Base-by-base conservation (phyloP, 2,113 vertebrate genomes). In the Callorhinus ursinus region DNA sequence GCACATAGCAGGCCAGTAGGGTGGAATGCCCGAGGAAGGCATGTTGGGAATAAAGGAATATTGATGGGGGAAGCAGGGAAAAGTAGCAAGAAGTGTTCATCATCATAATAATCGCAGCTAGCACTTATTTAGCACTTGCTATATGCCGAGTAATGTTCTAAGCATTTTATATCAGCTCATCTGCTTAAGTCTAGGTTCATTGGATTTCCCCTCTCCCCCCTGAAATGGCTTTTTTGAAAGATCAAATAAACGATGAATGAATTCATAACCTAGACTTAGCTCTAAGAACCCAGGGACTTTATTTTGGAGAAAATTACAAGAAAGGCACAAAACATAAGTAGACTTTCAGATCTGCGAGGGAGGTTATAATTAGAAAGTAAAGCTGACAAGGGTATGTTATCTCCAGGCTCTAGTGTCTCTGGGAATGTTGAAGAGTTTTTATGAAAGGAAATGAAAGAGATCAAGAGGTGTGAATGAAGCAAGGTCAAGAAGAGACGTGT, bases 381-480 rank as follows among this genome's bases (percentile, higher is more conserved):
- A 65, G 81, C 71, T 90, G 97, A 94, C 95, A 96, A 97, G 80
- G n/a, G 61, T 71, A 3, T 96, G 84, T 94, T 96, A 88, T 96
- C 95, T 97, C 95, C 88, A 51, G 91, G 55, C 88, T 94, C 76
- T 69, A 77, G 71, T 96, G 16, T 93, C 85, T 92, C 76, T 87
- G 46, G 90, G 39, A 89, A 67, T 94, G 90, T 95, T 95, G 77
- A 90, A 95, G 79, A 65, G 69, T 95, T 91, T 96, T 96, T 63
- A 67, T 88, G 81, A 93, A 95, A 97, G 96, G 94, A 97, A 95
- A 95, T 90, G 59, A 96, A 97, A 89, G 96, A 92, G 95, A 97
- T 94, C 90, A 97, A 97, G 93, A 95, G 87, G 80, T 95, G 61
- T 57, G 85, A 97, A 61, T 96, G 92, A 95, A 96, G 77, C 57